Evolutionary conservation across 1,140 invertebrate species (phyloP).

Genomic region (Papilio glaucus): DNA sequence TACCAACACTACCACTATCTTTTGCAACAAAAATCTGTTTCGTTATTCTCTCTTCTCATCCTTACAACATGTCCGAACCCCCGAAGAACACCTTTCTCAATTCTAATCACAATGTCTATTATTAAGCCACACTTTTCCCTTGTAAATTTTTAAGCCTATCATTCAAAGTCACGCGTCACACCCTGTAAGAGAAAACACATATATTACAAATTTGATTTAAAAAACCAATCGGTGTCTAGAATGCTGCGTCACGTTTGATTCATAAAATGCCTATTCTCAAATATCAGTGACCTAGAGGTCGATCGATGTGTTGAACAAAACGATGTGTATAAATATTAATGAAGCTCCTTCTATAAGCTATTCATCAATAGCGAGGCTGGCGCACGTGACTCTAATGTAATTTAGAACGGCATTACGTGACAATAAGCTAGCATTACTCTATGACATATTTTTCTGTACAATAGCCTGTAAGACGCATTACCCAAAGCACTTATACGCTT

Average conservation of each 20-base stretch:
- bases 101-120: no score
- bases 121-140: no score
- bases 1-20: no score
- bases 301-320: background rate
- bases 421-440: background rate
- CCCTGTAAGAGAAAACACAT: no score
- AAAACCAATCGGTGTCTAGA: no score
- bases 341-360: background rate
- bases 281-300: background rate
- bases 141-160: no score
- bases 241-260: background rate
- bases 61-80: no score
- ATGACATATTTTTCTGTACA: background rate
- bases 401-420: background rate
- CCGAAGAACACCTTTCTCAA: no score
- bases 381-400: background rate
- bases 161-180: no score
- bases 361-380: background rate
- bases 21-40: no score
- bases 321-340: slow-evolving; percentile 4
- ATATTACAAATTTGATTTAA: no score
- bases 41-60: no score
- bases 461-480: background rate
- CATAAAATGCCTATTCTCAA: background rate
- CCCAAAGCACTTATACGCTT: background rate